Evolutionary conservation across 2,113 vertebrate genomes (phyloP), one percentile per base, ranked within the genome.

Genomic region (Brachyistius frenatus): DNA sequence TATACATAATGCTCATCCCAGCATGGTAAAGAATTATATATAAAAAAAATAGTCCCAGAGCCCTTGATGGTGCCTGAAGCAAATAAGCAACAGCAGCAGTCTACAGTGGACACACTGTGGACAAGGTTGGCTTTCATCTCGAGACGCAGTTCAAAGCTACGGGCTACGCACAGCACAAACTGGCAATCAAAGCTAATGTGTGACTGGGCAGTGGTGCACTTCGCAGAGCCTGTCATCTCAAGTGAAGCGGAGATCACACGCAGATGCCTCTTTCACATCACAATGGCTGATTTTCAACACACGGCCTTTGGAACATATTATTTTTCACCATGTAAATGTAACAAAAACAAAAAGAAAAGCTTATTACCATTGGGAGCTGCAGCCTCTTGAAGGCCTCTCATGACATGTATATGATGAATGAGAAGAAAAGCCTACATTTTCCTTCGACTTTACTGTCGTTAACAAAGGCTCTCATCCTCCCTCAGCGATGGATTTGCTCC

Each of bases 101-200:
- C 88, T 76, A 32, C 69, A 86, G 86, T 91, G 86, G 92, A 91
- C 87, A 88, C 76, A 77, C 86, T 86, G 77, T 76, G 76, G 88
- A 93, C 89, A 88, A 89, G 86, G 90, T 86, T 91, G 89, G 80
- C 93, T 95, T 94, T 95, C 86, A 94, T 94, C 91, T 95, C 1
- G 49, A 88, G 85, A 89, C 7, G 63, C 66, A 46, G 83, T 93
- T 93, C 88, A 93, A 91, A 92, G 93, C 90, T 81, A 33, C 36
- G 41, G 49, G 74, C 77, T 69, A 68, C 33, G 53, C 85, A 54
- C 89, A 88, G 86, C 93, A 90, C 91, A 94, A 93, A 93, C 91
- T 90, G 89, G 87, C 92, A 91, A 93, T 94, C 92, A 93, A 93
- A 93, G 91, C 90, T 89, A 84, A 93, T 85, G 87, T 91, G 81